Evolutionary conservation across 2,888 invertebrate species (phyloP), one percentile per base, ranked within the genome.

Genomic region (Dryocosmus kuriphilus): DNA sequence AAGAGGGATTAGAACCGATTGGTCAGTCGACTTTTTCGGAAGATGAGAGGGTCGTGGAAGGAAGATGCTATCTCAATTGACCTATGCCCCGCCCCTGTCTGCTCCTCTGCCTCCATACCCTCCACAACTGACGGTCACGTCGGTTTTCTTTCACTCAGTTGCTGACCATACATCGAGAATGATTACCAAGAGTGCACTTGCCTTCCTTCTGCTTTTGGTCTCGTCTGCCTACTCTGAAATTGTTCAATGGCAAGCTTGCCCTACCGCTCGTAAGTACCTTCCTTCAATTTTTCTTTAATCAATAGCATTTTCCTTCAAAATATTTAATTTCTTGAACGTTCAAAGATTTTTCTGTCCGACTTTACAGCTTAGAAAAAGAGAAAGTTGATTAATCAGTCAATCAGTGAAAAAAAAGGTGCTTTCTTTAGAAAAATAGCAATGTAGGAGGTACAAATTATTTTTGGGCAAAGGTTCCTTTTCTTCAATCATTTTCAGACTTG

Each of bases 81-180:
- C 90, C 90, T 89, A 86, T 88, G 88, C 84, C 87, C 87, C 87
- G 83, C 81, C 77, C 71, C 82, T 77, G 55, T 76, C 77, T 79
- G 75, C 85, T 86, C 85, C 85, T 88, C 84, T 77, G 81, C 67
- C 81, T 78, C 74, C 71, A 71, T 77, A 75, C 80, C 67, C 81
- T 78, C 74, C 71, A 71, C 78, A 75, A 81, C 76, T 76, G 81
- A 84, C 79, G 78, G 78, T 81, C 80, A 82, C 79, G 75, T 80
- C 78, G 81, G 78, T 82, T 84, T 85, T 87, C 84, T 85, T 84
- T 87, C 90, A 89, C 84, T 89, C 83, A 78, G 80, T 79, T 81
- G 81, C 82, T 84, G 86, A 85, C 85, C 83, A 80, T 83, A 79
- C 82, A 67, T 75, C 85, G 81, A 88, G 81, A 81, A 90, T 90